Base-by-base conservation (phyloP, 2,888 invertebrate genomes). In the Drosophila flavopinicola region DNA sequence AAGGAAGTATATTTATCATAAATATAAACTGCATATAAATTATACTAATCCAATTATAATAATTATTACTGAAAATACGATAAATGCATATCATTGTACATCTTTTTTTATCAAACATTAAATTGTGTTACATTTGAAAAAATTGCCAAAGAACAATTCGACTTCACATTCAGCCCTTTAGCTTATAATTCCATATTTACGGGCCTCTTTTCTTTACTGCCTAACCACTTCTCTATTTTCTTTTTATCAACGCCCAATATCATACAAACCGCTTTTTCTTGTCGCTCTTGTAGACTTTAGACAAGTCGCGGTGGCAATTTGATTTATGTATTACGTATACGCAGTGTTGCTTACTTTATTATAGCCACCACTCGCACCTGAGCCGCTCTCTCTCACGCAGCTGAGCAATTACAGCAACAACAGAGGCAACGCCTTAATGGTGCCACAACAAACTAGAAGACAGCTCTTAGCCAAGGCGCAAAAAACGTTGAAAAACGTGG, bases 301-400 rank as follows among this genome's bases (percentile, higher is more conserved):
- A 45, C 51, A 32, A 59, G 57, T 35, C 65, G 52, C 51, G 51
- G 35, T 61, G 61, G 24, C 51, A 76, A 49, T 74, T 49, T 68
- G 58, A 71, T 71, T 67, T 54, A 51, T 51, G 41, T 51, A 72
- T 85, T 83, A 48, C 76, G 79, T 75, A 78, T 76, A 85, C 68
- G 69, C 67, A 45, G 53, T 13, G 77, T 61, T 66, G 80, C 32
- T 42, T 33, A 60, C 52, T 51, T 72, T 75, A 68, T 84, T 86
- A 77, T 77, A 53, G 54, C 68, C 47, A 17, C 11, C 37, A 49
- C 58, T 58, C 60, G 47, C 80, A 78, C 78, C 85, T 78, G 78
- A 57, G 86, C 45, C 58, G n/a, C n/a, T 20, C 20, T 20, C 20
- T 52, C 57, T 35, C 58, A 63, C 70, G 52, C 85, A 83, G 76